These are phyloP conservation scores for Anabas testudineus DNA, from an alignment of 2,797 vertebrate genomes.

Conservation along the genomic window DNA sequence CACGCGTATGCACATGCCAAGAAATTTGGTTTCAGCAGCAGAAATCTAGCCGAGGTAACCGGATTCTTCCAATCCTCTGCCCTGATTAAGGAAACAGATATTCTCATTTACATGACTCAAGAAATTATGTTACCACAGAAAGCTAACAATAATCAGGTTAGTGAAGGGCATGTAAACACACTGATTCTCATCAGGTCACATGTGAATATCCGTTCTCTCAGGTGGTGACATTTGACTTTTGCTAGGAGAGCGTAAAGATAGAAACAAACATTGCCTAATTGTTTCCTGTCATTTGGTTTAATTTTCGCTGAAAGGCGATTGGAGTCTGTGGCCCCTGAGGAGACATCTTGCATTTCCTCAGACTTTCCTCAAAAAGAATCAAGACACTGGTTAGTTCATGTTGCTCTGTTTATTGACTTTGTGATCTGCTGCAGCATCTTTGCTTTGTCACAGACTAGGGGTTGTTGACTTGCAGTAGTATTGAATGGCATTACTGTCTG, in stretches of 20 bases:
- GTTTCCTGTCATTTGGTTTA: conserved; percentile 78
- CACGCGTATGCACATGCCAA: neutral
- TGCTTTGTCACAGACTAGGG: conserved; percentile 22
- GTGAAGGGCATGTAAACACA: conserved; percentile 38
- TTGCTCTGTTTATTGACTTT: conserved; percentile 47
- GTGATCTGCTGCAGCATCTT: conserved; percentile 33
- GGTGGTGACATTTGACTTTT: conserved; percentile 65
- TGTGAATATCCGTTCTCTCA: conserved; percentile 33
- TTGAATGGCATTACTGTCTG: conserved; percentile 31
- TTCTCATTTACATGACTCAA: conserved; percentile 17
- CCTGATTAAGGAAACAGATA: neutral
- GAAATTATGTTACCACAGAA: conserved; percentile 18
- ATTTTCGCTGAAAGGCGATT: conserved; percentile 60
- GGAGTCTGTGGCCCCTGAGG: conserved; percentile 25
- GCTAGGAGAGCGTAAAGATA: conserved; percentile 39
- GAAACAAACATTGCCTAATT: conserved; percentile 63
- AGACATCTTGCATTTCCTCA: conserved; percentile 30
- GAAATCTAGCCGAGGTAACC: neutral
- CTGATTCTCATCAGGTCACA: conserved; percentile 43
- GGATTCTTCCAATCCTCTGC: neutral
- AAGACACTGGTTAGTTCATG: conserved; percentile 9
- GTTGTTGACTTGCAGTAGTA: conserved; percentile 53
- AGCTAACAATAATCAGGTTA: conserved; percentile 36
- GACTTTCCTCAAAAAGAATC: conserved; percentile 10
- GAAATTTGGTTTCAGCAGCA: neutral